Conservation (phyloP, 2,113 vertebrate genomes). For the Scortum barcoo region DNA sequence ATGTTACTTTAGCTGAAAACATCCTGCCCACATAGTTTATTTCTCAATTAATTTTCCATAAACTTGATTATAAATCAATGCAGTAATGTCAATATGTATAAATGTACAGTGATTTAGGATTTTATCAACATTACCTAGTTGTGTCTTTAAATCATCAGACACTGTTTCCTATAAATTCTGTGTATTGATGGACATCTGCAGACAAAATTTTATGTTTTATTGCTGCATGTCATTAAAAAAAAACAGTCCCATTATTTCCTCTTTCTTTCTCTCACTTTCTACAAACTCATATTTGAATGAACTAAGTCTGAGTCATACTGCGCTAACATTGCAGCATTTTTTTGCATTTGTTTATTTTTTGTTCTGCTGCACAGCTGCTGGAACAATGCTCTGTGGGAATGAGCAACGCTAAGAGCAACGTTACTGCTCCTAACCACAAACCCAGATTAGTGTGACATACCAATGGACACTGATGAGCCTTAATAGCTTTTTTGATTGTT, state of each 20-base stretch:
- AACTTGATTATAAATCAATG: not conserved
- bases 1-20: not conserved
- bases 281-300: not conserved
- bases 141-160: not conserved
- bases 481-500: slow-evolving; percentile 24
- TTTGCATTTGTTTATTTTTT: not conserved
- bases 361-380: not conserved
- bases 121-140: not conserved
- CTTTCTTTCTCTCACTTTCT: not conserved
- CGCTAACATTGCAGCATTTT: not conserved
- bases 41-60: not conserved
- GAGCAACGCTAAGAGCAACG: not conserved
- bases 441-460: not conserved
- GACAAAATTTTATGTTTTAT: not conserved
- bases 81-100: not conserved
- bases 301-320: not conserved
- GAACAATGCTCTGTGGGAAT: not conserved
- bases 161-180: not conserved
- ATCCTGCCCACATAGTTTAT: not conserved
- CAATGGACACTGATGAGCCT: not conserved
- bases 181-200: not conserved
- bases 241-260: not conserved
- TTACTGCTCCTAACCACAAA: not conserved
- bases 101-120: not conserved
- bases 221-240: not conserved